Conservation (phyloP, 2,113 vertebrate genomes). For the Coreoperca whiteheadi region DNA sequence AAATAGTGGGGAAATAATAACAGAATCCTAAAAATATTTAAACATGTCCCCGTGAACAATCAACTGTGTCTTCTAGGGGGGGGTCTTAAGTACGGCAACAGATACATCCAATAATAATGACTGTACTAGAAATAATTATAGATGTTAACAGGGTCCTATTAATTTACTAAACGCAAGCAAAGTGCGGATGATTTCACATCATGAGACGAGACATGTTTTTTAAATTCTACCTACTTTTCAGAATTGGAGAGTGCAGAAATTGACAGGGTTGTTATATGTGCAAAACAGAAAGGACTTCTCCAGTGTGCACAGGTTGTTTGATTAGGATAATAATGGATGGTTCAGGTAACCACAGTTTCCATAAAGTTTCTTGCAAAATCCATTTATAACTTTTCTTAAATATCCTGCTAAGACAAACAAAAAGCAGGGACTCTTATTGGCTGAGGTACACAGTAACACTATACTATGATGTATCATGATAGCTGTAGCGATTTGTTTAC, state of each 20-base stretch:
- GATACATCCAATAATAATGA: not conserved
- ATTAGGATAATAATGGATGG: not conserved
- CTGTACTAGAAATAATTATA: conserved; percentile 8
- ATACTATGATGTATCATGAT: too few relatives aligned
- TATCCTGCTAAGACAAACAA: conserved; percentile 13
- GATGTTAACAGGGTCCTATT: not conserved
- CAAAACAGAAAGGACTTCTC: conserved; percentile 8
- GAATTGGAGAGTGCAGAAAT: not conserved
- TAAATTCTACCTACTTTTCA: conserved; percentile 11
- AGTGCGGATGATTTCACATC: not conserved
- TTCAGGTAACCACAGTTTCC: conserved; percentile 37
- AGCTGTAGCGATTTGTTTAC: too few relatives aligned
- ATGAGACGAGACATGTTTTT: not conserved
- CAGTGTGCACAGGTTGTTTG: conserved; percentile 1
- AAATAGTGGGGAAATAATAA: not conserved
- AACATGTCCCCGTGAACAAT: conserved; percentile 35
- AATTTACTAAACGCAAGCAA: conserved; percentile 4
- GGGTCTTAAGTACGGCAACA: not conserved
- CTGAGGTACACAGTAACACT: conserved; percentile 11
- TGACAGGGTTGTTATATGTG: not conserved
- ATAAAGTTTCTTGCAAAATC: conserved; percentile 37
- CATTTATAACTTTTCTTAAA: conserved; percentile 11
- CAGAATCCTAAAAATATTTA: not conserved
- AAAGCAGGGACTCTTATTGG: conserved; percentile 1
- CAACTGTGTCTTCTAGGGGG: conserved; percentile 14